These are phyloP conservation scores for Silurus glanis DNA, from an alignment of 2,113 vertebrate genomes.

Conservation along the genomic window DNA sequence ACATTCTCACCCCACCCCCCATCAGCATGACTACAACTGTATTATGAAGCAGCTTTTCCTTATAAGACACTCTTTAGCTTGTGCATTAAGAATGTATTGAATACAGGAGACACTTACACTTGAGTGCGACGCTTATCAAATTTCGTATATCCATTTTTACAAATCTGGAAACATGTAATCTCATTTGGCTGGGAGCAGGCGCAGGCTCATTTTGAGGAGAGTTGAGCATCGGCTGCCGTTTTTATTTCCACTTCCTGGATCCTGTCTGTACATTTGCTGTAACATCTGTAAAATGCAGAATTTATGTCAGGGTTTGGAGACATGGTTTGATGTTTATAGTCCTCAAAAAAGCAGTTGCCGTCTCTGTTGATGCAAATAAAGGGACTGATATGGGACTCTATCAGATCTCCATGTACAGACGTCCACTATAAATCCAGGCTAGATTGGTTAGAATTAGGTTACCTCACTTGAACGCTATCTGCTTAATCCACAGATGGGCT, in stretches of 20 bases:
- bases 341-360: conserved; percentile 71
- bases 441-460: conserved; percentile 81
- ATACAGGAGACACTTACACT: conserved; percentile 48
- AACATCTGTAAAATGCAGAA: conserved; percentile 74
- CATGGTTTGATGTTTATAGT: conserved; percentile 77
- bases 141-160: conserved; percentile 57
- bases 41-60: conserved; percentile 37
- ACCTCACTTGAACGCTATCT: conserved; percentile 83
- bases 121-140: conserved; percentile 54
- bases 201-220: conserved; percentile 64
- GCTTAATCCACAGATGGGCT: conserved; percentile 80
- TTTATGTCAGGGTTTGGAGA: conserved; percentile 77
- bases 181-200: conserved; percentile 63
- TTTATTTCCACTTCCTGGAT: conserved; percentile 71
- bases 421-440: conserved; percentile 76
- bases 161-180: conserved; percentile 64
- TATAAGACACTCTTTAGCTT: conserved; percentile 16
- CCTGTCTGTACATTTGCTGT: conserved; percentile 71
- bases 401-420: conserved; percentile 81
- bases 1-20: conserved; percentile 11
- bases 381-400: conserved; percentile 76
- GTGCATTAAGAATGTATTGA: conserved; percentile 40
- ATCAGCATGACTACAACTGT: conserved; percentile 27
- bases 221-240: conserved; percentile 61
- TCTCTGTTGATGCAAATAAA: conserved; percentile 77